A percentile compares a stretch with the other conserved stretches of the same genome.
phyloP scores from a whole-genome alignment of 2,888 invertebrate species.

The Melolontha melolontha region DNA sequence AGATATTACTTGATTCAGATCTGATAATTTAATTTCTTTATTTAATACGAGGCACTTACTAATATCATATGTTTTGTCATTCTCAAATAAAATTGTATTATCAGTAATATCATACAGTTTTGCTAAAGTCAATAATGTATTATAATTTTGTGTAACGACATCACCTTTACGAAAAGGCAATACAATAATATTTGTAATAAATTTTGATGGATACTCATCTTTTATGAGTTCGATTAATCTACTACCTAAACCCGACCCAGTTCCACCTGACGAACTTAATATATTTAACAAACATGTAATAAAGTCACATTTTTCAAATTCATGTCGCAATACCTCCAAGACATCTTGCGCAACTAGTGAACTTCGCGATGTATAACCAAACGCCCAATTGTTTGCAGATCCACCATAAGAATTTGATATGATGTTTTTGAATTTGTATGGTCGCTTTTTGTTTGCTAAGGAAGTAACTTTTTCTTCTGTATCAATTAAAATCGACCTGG shows the following conservation, averaged over 20 bases:
- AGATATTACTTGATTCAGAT: conserved; percentile 67
- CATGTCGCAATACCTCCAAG: conserved; percentile 62
- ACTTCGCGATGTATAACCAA: conserved; percentile 66
- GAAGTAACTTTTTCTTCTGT: conserved; percentile 67
- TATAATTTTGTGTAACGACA: conserved; percentile 68
- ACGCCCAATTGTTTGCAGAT: conserved; percentile 70
- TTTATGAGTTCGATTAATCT: conserved; percentile 63
- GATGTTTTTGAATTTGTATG: conserved; percentile 63
- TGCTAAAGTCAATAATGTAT: conserved; percentile 66
- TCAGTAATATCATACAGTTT: conserved; percentile 65
- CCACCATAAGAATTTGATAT: conserved; percentile 65
- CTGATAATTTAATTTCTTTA: conserved; percentile 56
- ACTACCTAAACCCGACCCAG: conserved; percentile 69
- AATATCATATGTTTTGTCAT: conserved; percentile 65
- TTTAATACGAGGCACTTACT: conserved; percentile 59
- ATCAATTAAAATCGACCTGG: conserved; percentile 67
- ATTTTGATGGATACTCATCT: conserved; percentile 66
- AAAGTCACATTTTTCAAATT: conserved; percentile 65
- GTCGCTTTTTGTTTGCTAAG: conserved; percentile 53
- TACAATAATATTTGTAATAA: conserved; percentile 62
- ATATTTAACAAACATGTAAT: conserved; percentile 65
- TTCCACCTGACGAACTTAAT: conserved; percentile 68
- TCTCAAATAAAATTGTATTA: conserved; percentile 65
- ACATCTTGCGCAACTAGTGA: conserved; percentile 59
- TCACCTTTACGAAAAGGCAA: conserved; percentile 68